phyloP scores from a whole-genome alignment of 2,888 invertebrate species.

The Hoplodrina ambigua region DNA sequence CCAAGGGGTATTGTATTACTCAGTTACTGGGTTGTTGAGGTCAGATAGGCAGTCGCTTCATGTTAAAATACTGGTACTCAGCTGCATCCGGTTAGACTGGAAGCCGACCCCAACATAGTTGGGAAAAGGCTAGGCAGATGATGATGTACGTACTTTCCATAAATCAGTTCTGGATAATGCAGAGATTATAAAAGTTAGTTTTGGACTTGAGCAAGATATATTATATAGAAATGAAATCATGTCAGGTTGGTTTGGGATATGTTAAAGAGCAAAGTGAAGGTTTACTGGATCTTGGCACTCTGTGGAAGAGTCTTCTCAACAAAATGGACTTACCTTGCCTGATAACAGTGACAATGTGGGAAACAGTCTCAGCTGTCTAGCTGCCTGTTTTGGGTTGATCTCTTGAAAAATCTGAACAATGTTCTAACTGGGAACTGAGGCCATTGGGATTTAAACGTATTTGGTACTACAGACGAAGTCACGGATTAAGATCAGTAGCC shows the following conservation, averaged over 20 bases:
- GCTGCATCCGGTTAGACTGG: too few relatives aligned
- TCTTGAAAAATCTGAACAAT: conserved; percentile 96
- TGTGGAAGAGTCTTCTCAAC: conserved; percentile 83
- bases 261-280: conserved; percentile 87
- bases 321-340: conserved; percentile 79
- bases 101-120: too few relatives aligned
- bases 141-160: conserved; percentile 68
- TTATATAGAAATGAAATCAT: conserved; percentile 86
- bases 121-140: too few relatives aligned
- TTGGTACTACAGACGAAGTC: too few relatives aligned
- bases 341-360: conserved; percentile 87
- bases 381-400: conserved; percentile 94
- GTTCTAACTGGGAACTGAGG: conserved; percentile 97
- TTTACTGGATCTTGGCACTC: conserved; percentile 81
- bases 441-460: too few relatives aligned
- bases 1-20: too few relatives aligned
- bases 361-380: conserved; percentile 93
- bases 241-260: conserved; percentile 80
- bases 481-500: too few relatives aligned
- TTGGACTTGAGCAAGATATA: conserved; percentile 87
- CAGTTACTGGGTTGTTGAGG: too few relatives aligned
- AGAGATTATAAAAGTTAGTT: conserved; percentile 94
- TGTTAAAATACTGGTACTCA: too few relatives aligned
- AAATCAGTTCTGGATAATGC: conserved; percentile 93
- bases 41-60: too few relatives aligned